Base-by-base conservation (phyloP, 30 jellyfish, hydroid and myxozoan species). In the Aurelia sp. region DNA sequence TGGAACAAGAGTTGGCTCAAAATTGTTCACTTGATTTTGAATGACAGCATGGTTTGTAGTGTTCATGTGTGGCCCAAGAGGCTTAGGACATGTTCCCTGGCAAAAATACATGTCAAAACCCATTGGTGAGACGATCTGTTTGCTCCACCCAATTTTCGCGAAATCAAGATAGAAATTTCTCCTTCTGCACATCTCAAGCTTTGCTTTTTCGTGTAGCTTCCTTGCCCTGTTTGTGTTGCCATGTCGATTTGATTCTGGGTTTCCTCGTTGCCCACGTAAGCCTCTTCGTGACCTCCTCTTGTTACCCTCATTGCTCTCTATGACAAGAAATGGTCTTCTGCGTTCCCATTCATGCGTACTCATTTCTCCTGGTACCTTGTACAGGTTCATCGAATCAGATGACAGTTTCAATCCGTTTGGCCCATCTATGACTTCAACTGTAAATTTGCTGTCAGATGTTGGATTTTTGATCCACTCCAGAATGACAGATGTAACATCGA, bases 11-110 rank as follows among this genome's bases (percentile, higher is more conserved):
- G 66, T 61, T 57, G 93, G 90, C 61, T 79, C 91, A 22, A 87
- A 78, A 53, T 93, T 85, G 81, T 88, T 68, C 80, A 94, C 96
- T 70, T 88, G 91, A 66, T 88, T 94, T 85, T 94, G 98, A 11
- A 94, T 94, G 73, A 94, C 94, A 17, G 98, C 98, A 52, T 94
- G 98, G 59, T 94, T 94, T 15, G 98, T 94, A 20, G 96, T 88
- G 85, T 94, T 94, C 88, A 86, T 83, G 72, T 94, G 97, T 9
- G 96, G 97, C 13, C 96, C 94, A 1, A 94, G 75, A 12, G 98
- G 98, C 77, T 82, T 82, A 55, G 98, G 98, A 53, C 98, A 94
- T 17, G 72, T 61, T 22, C 98, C 98, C 47, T 86, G 80, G 80
- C 98, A 94, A 84, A 22, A 94, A 69, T 63, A 89, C 84, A 94